phyloP scores from a whole-genome alignment of 2,888 invertebrate species.

The Globia sparganii region DNA sequence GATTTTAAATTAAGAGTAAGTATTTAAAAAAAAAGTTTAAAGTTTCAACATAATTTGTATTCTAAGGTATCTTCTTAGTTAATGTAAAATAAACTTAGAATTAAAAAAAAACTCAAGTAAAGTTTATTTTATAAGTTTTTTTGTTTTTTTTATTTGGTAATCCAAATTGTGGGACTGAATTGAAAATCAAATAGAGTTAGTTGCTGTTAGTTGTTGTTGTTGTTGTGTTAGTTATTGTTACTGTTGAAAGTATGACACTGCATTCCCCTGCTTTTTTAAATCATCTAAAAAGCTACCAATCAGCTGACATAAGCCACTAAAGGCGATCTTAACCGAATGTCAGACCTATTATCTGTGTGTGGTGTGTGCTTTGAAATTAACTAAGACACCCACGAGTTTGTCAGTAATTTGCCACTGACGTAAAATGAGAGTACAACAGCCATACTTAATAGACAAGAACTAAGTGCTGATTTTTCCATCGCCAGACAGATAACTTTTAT shows the following conservation, averaged over 20 bases:
- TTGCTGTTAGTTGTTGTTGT: no score
- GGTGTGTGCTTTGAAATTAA: not conserved
- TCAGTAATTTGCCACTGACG: not conserved
- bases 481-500: no score
- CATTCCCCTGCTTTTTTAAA: not conserved
- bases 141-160: no score
- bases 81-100: slow-evolving; percentile 40
- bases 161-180: slow-evolving; percentile 17
- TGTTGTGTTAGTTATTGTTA: no score
- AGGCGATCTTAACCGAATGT: not conserved
- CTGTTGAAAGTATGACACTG: not conserved
- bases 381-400: not conserved
- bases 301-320: not conserved
- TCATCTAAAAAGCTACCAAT: not conserved
- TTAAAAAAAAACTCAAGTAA: no score
- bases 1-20: not conserved
- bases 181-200: not conserved
- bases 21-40: not conserved
- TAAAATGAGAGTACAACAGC: no score
- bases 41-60: slow-evolving; percentile 27
- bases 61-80: slow-evolving; percentile 22
- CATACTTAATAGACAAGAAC: no score
- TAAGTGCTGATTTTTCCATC: no score
- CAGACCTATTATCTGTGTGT: no score
- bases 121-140: no score